Evolutionary conservation across 2,888 invertebrate species (phyloP).

Genomic region (Tanypteryx hageni): DNA sequence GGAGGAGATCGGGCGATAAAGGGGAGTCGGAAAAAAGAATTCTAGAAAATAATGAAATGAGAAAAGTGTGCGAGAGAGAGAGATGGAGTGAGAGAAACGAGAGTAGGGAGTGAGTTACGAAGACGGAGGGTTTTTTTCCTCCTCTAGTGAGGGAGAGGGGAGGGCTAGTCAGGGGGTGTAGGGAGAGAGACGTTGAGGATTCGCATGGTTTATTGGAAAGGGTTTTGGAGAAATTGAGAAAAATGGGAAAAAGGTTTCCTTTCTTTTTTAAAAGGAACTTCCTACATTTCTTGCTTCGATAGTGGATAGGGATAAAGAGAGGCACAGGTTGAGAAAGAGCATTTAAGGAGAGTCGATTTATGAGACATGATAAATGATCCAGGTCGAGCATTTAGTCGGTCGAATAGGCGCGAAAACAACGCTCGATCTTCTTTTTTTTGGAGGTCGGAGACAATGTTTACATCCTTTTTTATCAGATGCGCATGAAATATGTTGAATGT

Average conservation of each 20-base stretch:
- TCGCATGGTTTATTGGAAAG: constrained; percentile 23
- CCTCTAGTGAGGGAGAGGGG: neutral
- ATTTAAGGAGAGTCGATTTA: constrained; percentile 12
- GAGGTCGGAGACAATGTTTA: neutral
- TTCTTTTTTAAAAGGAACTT: neutral
- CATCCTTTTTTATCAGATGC: too few relatives aligned
- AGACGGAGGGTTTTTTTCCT: neutral
- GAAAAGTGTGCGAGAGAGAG: neutral
- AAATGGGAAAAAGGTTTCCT: neutral
- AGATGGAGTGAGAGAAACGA: too few relatives aligned
- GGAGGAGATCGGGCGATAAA: too few relatives aligned
- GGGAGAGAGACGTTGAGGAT: constrained; percentile 11
- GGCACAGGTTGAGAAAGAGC: too few relatives aligned
- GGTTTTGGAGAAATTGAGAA: constrained; percentile 32
- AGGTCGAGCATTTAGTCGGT: neutral
- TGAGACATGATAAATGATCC: constrained; percentile 5
- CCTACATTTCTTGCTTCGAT: neutral
- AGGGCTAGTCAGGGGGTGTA: neutral
- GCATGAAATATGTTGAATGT: too few relatives aligned
- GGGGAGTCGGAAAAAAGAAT: too few relatives aligned
- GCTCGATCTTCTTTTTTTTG: neutral
- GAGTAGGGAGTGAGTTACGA: neutral
- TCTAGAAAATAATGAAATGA: constrained; percentile 11
- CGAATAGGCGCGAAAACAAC: constrained; percentile 6
- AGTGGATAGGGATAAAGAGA: too few relatives aligned